Percentiles rank a stretch among this genome's conserved stretches.
These are phyloP conservation scores for Sipha flava DNA, from an alignment of 1,140 invertebrate genomes.

Conservation along the genomic window DNA sequence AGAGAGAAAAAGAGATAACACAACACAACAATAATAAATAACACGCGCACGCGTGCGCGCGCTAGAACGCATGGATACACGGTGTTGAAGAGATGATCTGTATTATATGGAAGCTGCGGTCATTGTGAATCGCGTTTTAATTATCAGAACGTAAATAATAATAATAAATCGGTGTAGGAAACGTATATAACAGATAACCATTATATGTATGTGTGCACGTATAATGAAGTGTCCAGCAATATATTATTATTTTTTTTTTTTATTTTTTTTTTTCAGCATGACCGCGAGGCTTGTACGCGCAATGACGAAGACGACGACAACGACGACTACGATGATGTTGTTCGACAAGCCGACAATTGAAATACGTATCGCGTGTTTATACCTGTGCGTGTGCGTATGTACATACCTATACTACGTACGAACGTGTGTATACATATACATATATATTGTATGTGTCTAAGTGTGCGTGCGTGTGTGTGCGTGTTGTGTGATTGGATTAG, in stretches of 20 bases:
- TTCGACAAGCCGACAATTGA: conserved; percentile 12
- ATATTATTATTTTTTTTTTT: neutral
- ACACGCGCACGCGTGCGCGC: neutral
- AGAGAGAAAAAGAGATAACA: neutral
- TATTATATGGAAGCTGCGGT: neutral
- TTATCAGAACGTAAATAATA: neutral
- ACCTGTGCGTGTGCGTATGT: neutral
- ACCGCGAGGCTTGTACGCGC: neutral
- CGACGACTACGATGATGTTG: neutral
- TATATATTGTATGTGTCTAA: neutral
- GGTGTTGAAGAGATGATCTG: neutral
- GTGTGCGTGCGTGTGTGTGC: too few species aligned
- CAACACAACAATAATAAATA: conserved; percentile 15
- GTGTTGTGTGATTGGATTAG: conserved; percentile 20
- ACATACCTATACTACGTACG: too few species aligned
- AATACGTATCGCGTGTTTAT: neutral
- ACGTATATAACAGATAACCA: neutral
- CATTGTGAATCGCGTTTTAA: conserved; percentile 22
- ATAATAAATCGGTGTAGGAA: neutral
- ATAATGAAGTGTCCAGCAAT: neutral
- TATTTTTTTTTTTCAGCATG: neutral
- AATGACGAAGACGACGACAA: neutral
- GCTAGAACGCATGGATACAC: neutral
- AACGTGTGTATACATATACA: neutral
- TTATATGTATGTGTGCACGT: neutral